Conservation (phyloP, 2,113 vertebrate species). For the Ptychochromis oligacanthus region DNA sequence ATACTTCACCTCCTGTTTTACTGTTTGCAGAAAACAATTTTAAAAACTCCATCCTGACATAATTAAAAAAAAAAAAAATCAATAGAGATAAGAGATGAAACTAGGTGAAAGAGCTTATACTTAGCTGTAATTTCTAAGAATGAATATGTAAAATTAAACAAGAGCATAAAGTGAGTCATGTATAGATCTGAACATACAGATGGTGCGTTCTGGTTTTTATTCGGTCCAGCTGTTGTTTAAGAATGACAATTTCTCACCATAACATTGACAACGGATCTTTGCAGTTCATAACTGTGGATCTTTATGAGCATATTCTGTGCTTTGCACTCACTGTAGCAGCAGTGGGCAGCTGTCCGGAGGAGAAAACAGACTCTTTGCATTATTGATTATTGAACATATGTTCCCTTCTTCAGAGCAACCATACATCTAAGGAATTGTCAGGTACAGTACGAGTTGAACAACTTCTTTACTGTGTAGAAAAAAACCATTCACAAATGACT, state of each 20-base stretch:
- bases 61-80: not conserved
- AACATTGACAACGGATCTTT: slow-evolving; percentile 41
- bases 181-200: slow-evolving; percentile 35
- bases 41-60: too few relatives aligned
- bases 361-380: slow-evolving; percentile 54
- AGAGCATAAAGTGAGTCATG: not conserved
- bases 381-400: slow-evolving; percentile 53
- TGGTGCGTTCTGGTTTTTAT: slow-evolving; percentile 59
- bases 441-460: slow-evolving; percentile 45
- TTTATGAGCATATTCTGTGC: slow-evolving; percentile 58
- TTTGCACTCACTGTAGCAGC: slow-evolving; percentile 56
- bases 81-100: not conserved
- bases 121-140: not conserved
- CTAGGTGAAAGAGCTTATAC: not conserved
- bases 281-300: slow-evolving; percentile 19
- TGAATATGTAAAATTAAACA: not conserved
- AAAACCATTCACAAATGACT: slow-evolving; percentile 54
- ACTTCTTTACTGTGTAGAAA: slow-evolving; percentile 43
- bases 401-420: slow-evolving; percentile 42
- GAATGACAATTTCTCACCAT: slow-evolving; percentile 36
- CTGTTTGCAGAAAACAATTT: not conserved
- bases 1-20: not conserved
- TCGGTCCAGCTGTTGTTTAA: slow-evolving; percentile 38
- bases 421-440: slow-evolving; percentile 38
- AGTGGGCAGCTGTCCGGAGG: slow-evolving; percentile 49